Evolutionary conservation across 2,113 vertebrate genomes (phyloP), one percentile per base, ranked within the genome.

Genomic region (Gadus macrocephalus): DNA sequence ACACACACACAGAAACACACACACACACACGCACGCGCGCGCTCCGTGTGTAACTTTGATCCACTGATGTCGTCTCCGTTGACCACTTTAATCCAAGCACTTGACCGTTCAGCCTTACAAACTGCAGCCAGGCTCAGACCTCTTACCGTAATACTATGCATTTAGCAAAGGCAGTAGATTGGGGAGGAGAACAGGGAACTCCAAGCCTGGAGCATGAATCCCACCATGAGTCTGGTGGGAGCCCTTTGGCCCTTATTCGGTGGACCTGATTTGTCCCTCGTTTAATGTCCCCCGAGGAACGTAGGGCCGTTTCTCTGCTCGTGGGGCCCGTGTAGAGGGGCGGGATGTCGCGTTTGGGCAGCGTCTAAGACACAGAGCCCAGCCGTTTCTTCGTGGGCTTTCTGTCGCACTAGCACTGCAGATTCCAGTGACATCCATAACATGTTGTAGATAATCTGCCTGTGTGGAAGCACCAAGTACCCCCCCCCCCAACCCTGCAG

Each of bases 111-210:
- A 78, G 81, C 81, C 78, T 79, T 81, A 73, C 71, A 64, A 31
- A 19, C 27, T 61, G 62, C 22, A 3, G 35, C 71, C 31, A 67
- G 53, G 55, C n/a, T 79, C 64, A 73, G 27, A 59, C 63, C 73
- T 25, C 20, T 78, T 70, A 70, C 38, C 31, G 71, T 61, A 78
- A 83, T 79, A 76, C 81, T 88, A 84, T 84, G 84, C 85, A 88
- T 71, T 75, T 58, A 75, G 75, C 53, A 22, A 55, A 12, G 8
- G 8, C 38, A 22, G 68, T 20, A 62, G 53, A 69, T 25, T 3
- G 64, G 67, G 19, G 59, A 67, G 60, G 59, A 67, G 56, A 70
- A 64, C 72, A 19, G 42, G 70, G 64, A 53, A 70, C 68, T 62
- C 67, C 75, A 73, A 66, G 62, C n/a, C 15, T 25, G 74, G 66